phyloP scores from a whole-genome alignment of 2,113 vertebrate species.

The Lepidothrix coronata region DNA sequence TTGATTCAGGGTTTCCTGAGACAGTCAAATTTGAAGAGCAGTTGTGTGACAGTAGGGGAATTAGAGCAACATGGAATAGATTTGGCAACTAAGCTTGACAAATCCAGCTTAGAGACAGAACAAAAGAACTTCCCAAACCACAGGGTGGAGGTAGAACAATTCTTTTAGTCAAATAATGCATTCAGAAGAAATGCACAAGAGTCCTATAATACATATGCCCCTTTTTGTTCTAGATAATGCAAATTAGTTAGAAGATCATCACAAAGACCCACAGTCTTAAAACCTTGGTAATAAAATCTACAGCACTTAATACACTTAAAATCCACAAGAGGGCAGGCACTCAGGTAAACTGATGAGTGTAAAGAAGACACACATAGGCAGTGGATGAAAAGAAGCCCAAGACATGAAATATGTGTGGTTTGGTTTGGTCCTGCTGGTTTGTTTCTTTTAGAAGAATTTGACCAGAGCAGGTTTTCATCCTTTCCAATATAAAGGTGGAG shows the following conservation, averaged over 20 bases:
- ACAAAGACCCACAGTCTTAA: not conserved
- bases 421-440: not conserved
- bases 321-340: constrained; percentile 40
- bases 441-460: not conserved
- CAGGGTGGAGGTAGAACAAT: not conserved
- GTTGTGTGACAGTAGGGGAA: not conserved
- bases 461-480: not conserved
- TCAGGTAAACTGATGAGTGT: not conserved
- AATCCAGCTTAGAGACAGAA: not conserved
- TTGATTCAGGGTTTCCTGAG: not conserved
- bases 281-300: not conserved
- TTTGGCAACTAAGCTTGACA: not conserved
- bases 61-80: not conserved
- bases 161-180: not conserved
- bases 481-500: not conserved
- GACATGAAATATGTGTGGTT: not conserved
- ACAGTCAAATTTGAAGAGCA: not conserved
- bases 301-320: not conserved
- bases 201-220: rapidly evolving
- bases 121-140: not conserved
- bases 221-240: not conserved
- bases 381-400: not conserved
- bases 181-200: not conserved
- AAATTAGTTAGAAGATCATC: not conserved
- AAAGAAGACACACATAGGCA: not conserved